phyloP scores from a whole-genome alignment of 2,113 vertebrate genomes.

The Myxocyprinus asiaticus region DNA sequence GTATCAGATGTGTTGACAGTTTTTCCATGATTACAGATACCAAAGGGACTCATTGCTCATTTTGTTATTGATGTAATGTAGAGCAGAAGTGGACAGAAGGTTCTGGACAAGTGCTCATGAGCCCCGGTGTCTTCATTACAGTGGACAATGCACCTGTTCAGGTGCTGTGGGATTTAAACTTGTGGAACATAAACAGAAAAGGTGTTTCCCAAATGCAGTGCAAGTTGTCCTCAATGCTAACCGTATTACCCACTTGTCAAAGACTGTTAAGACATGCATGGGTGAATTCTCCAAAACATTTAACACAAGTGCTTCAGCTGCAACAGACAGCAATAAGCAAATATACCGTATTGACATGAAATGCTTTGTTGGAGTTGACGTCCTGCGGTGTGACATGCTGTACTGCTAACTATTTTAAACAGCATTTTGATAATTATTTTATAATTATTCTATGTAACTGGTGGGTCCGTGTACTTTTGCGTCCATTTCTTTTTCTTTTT shows the following conservation, averaged over 20 bases:
- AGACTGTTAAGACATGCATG: neutral
- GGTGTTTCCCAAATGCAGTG: slow-evolving; percentile 33
- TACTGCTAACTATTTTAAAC: too few species aligned
- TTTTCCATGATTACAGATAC: slow-evolving; percentile 31
- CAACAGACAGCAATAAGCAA: neutral
- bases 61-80: neutral
- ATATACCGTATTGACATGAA: too few species aligned
- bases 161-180: slow-evolving; percentile 35
- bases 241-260: neutral
- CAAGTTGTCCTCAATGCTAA: neutral
- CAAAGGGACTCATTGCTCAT: neutral
- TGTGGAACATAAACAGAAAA: slow-evolving; percentile 21
- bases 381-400: too few species aligned
- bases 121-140: slow-evolving; percentile 49
- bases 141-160: slow-evolving; percentile 2
- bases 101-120: neutral
- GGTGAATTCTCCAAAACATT: slow-evolving; percentile 1
- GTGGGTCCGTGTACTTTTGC: too few species aligned
- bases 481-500: too few species aligned
- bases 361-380: too few species aligned
- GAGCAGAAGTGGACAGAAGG: slow-evolving; percentile 18
- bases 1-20: neutral
- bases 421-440: too few species aligned
- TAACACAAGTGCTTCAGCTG: too few species aligned
- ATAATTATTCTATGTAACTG: too few species aligned